Evolutionary conservation across 2,888 invertebrate genomes (phyloP).

Genomic region (Leucania comma): DNA sequence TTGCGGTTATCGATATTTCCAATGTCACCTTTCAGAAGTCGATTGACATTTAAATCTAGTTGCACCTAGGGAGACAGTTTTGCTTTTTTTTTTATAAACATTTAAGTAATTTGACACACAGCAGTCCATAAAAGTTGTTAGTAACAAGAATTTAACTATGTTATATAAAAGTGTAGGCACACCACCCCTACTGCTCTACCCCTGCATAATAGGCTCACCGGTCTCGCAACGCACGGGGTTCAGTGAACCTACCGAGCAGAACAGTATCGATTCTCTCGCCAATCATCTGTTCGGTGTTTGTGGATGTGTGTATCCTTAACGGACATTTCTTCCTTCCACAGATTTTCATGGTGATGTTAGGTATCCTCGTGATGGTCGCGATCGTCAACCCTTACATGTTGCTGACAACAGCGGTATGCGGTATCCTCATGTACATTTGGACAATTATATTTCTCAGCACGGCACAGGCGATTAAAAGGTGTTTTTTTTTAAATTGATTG

Average conservation of each 20-base stretch:
- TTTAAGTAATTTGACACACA: no score
- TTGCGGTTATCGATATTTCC: not conserved
- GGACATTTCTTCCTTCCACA: conserved; percentile 71
- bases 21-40: not conserved
- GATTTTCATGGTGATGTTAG: conserved; percentile 93
- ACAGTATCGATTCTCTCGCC: no score
- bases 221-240: no score
- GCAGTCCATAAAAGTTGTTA: no score
- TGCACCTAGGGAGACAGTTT: no score
- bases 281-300: no score
- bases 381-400: conserved; percentile 93
- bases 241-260: no score
- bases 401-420: conserved; percentile 91
- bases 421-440: conserved; percentile 91
- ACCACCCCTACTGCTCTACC: no score
- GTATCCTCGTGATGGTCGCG: conserved; percentile 93
- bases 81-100: not conserved
- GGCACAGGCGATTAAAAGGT: conserved; percentile 93
- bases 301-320: not conserved
- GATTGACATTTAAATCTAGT: not conserved
- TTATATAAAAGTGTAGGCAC: no score
- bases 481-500: not conserved
- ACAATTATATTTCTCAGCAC: conserved; percentile 93
- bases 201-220: no score
- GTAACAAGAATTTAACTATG: no score